These are phyloP conservation scores for Dolichomitus sp. DNA, from an alignment of 2,888 invertebrate species.

Conservation along the genomic window DNA sequence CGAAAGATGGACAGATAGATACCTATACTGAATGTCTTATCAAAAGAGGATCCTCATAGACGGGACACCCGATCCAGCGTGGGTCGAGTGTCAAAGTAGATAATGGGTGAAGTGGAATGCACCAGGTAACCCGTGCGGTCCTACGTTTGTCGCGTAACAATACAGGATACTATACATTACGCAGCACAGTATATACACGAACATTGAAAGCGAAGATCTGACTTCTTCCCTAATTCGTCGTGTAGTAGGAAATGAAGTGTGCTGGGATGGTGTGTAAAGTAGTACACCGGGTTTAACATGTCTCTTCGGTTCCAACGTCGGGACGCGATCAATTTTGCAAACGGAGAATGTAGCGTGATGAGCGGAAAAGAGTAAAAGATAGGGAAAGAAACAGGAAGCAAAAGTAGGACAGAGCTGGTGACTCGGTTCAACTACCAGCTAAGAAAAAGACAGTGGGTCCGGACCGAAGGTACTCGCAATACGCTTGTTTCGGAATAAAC, in stretches of 20 bases:
- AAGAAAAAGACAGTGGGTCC: conserved; percentile 40
- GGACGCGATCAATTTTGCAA: conserved; percentile 80
- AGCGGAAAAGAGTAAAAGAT: conserved; percentile 49
- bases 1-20: conserved; percentile 7
- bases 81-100: conserved; percentile 77
- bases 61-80: too few species aligned
- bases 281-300: conserved; percentile 63
- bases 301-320: conserved; percentile 72
- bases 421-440: conserved; percentile 49
- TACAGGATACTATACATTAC: conserved; percentile 28
- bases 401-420: conserved; percentile 33
- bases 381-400: conserved; percentile 45
- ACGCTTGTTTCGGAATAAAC: conserved; percentile 84
- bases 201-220: conserved; percentile 24
- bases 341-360: conserved; percentile 73
- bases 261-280: conserved; percentile 39
- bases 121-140: conserved; percentile 43
- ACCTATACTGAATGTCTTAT: neutral
- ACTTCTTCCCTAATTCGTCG: conserved; percentile 34
- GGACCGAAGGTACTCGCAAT: conserved; percentile 68
- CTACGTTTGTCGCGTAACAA: conserved; percentile 38
- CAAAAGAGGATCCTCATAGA: conserved; percentile 26
- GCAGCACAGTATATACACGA: conserved; percentile 13
- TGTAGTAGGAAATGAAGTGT: conserved; percentile 47
- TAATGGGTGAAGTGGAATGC: conserved; percentile 47